phyloP scores from a whole-genome alignment of 1,140 invertebrate species.

The Dendroctonus ponderosae region DNA sequence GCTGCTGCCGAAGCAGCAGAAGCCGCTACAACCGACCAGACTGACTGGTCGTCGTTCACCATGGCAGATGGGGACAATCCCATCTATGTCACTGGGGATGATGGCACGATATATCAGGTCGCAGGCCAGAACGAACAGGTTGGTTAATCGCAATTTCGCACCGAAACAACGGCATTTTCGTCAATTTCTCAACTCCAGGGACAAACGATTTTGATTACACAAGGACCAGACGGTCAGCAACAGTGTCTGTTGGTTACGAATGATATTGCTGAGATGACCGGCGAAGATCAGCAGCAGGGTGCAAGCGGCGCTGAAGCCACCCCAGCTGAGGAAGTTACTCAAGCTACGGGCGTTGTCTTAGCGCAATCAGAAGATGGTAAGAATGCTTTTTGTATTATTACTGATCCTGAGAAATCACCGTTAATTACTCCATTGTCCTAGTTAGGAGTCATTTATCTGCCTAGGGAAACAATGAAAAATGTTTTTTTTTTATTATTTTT shows the following conservation, averaged over 20 bases:
- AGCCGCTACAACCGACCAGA: slow-evolving; percentile 15
- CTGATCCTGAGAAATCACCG: too few species aligned
- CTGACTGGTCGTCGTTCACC: slow-evolving; percentile 40
- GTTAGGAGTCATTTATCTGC: too few species aligned
- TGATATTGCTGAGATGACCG: slow-evolving; percentile 54
- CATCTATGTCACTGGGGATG: slow-evolving; percentile 66
- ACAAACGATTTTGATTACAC: slow-evolving; percentile 67
- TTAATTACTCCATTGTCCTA: too few species aligned
- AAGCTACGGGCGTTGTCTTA: slow-evolving; percentile 15
- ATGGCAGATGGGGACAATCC: slow-evolving; percentile 53
- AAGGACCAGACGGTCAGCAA: slow-evolving; percentile 65
- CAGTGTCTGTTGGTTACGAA: slow-evolving; percentile 70
- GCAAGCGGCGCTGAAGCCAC: slow-evolving; percentile 21
- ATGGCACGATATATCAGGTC: slow-evolving; percentile 66
- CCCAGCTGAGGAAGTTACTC: slow-evolving; percentile 1
- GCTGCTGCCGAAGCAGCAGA: slow-evolving; percentile 10
- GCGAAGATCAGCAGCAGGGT: slow-evolving; percentile 29
- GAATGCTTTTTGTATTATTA: too few species aligned
- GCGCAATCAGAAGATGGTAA: neutral
- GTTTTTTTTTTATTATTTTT: neutral
- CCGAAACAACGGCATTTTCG: neutral
- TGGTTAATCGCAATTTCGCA: neutral
- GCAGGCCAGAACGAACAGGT: slow-evolving; percentile 68
- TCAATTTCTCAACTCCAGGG: slow-evolving; percentile 52
- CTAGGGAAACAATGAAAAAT: neutral